These are phyloP conservation scores for Rhinoptilus africanus DNA, from an alignment of 2,113 vertebrate species.

Conservation along the genomic window DNA sequence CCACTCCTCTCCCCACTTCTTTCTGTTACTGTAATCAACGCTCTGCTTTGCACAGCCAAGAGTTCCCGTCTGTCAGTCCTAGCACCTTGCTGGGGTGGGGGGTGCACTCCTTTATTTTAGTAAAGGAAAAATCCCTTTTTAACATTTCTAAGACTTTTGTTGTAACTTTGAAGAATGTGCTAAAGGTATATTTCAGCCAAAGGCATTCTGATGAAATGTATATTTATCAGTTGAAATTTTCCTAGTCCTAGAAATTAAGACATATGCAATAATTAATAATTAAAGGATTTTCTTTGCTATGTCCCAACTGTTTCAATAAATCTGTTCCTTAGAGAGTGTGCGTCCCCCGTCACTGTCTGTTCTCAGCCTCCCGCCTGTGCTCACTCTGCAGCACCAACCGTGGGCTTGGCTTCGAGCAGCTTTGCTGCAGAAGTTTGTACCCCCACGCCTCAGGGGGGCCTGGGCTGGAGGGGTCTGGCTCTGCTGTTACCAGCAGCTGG, in stretches of 20 bases:
- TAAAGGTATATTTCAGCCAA: conserved; percentile 65
- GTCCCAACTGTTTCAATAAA: conserved; percentile 60
- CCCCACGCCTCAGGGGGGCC: accelerated
- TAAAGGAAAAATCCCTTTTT: conserved; percentile 69
- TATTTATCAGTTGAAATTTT: conserved; percentile 74
- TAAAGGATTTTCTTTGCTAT: conserved; percentile 69
- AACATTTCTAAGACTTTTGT: conserved; percentile 71
- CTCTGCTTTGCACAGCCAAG: conserved; percentile 71
- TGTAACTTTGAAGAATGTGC: conserved; percentile 73
- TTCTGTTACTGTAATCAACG: conserved; percentile 72
- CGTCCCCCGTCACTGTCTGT: background rate
- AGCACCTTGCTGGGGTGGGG: conserved; percentile 59
- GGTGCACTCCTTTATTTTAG: conserved; percentile 72
- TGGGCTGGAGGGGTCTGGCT: background rate
- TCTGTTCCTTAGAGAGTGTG: background rate
- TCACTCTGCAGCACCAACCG: background rate
- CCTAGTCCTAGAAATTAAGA: conserved; percentile 54
- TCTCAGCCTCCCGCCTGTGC: background rate
- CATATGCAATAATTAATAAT: conserved; percentile 70
- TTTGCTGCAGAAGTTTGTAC: background rate
- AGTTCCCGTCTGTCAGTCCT: conserved; percentile 50
- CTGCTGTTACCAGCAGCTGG: background rate
- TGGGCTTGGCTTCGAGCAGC: background rate
- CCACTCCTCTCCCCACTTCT: conserved; percentile 27
- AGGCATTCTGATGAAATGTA: conserved; percentile 68